Base-by-base conservation (phyloP, 1,140 invertebrate genomes). In the Helicoverpa zea region DNA sequence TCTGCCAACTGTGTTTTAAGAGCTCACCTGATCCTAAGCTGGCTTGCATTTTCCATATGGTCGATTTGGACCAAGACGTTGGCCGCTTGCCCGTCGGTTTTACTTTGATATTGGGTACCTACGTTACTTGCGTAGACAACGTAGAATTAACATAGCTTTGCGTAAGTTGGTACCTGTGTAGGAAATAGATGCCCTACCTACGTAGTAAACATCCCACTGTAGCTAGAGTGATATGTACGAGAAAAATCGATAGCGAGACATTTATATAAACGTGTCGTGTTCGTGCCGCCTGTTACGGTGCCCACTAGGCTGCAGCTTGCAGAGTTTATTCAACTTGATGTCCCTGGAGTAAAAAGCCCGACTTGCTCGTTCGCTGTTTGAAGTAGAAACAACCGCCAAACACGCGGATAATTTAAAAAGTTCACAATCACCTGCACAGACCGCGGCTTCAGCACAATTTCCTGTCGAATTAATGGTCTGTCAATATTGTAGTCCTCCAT, bases 381-480 rank as follows among this genome's bases (percentile, higher is more conserved):
- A 88, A 90, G 86, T 92, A 80, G 84, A 91, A 94, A 94, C 89
- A 91, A 90, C 88, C 88, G 79, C 86, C 80, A 83, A 90, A 84
- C 90, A 90, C 87, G 90, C 90, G 85, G 92, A 90, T 94, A 93
- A 94, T 94, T 94, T 92, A 92, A 94, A 94, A 94, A 95, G 92
- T 95, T 95, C 92, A 92, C 91, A 92, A 94, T 94, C 94, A 94
- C 94, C 92, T 93, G 88, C 88, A 89, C 83, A 81, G 83, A 90
- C 86, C 84, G 90, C 92, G 87, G 87, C 86, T 91, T 90, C 92
- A 92, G 94, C 92, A 93, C 93, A 94, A 95, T 95, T 93, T 94
- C 90, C 92, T 95, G 91, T 83, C 89, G 91, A 95, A 95, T 95
- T 95, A 95, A 95, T 94, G 94, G 91, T 95, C 91, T 95, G 92